These are phyloP conservation scores for Melangyna quadrimaculata DNA, from an alignment of 2,888 invertebrate genomes.

Conservation along the genomic window DNA sequence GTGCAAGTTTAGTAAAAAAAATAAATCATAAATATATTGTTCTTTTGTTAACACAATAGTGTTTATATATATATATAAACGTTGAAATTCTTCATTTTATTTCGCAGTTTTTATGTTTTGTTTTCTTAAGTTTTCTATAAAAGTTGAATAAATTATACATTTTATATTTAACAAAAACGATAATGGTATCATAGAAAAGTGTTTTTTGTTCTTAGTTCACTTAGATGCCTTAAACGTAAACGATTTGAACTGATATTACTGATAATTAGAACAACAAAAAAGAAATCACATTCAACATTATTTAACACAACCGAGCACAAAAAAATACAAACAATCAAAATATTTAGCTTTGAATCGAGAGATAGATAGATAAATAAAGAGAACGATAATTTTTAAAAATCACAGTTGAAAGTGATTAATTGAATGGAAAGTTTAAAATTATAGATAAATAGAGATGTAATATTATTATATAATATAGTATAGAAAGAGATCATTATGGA, in stretches of 20 bases:
- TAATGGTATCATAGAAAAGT: conserved; percentile 1
- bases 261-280: conserved; percentile 19
- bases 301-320: conserved; percentile 37
- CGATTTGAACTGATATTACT: conserved; percentile 35
- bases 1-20: conserved; percentile 44
- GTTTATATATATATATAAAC: conserved; percentile 24
- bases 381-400: conserved; percentile 27
- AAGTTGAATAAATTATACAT: neutral
- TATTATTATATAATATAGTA: conserved; percentile 3
- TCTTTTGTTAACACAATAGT: conserved; percentile 58
- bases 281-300: conserved; percentile 42
- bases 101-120: conserved; percentile 1
- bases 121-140: neutral
- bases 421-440: conserved; percentile 20
- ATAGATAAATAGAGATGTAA: conserved; percentile 30
- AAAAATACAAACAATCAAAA: neutral
- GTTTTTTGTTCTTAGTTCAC: conserved; percentile 8
- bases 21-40: conserved; percentile 17
- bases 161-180: conserved; percentile 1
- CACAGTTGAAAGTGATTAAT: conserved; percentile 48
- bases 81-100: conserved; percentile 27
- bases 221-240: conserved; percentile 22
- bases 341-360: neutral
- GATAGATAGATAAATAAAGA: conserved; percentile 25
- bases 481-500: conserved; percentile 30